These are phyloP conservation scores for Adrianichthys oophorus DNA, from an alignment of 2,797 vertebrate genomes.

Conservation along the genomic window DNA sequence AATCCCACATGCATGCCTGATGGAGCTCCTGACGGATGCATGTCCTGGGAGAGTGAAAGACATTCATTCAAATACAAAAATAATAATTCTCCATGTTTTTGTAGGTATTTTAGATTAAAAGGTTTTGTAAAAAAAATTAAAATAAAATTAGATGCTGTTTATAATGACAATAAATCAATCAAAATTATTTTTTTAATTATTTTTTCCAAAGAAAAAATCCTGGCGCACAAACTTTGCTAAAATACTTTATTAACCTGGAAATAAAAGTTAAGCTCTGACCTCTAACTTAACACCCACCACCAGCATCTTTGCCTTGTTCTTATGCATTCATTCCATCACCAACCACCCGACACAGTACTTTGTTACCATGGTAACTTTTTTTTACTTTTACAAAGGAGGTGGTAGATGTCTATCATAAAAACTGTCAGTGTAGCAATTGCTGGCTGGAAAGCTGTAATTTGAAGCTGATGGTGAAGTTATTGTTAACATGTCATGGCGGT, in stretches of 20 bases:
- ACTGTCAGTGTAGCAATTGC: conserved; percentile 25
- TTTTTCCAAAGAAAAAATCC: conserved; percentile 2
- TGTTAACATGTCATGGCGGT: conserved; percentile 27
- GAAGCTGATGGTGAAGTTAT: conserved; percentile 30
- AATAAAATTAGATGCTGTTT: no score
- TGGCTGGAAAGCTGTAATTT: conserved; percentile 37
- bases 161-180: neutral
- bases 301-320: conserved; percentile 21
- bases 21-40: conserved; percentile 35
- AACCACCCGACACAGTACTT: conserved; percentile 40
- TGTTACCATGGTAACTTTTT: conserved; percentile 72
- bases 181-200: conserved; percentile 1
- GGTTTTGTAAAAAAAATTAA: no score
- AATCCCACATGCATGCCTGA: conserved; percentile 19
- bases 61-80: no score
- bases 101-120: no score
- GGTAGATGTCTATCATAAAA: conserved; percentile 46
- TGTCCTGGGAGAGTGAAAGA: conserved; percentile 33
- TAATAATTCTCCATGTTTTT: conserved; percentile 16
- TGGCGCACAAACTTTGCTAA: neutral
- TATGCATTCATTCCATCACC: conserved; percentile 18
- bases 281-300: conserved; percentile 21
- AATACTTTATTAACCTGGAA: conserved; percentile 10
- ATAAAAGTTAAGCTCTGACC: conserved; percentile 17
- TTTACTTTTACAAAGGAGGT: conserved; percentile 27